Evolutionary conservation across 2,797 vertebrate species (phyloP).

Genomic region (Naso thynnoides): DNA sequence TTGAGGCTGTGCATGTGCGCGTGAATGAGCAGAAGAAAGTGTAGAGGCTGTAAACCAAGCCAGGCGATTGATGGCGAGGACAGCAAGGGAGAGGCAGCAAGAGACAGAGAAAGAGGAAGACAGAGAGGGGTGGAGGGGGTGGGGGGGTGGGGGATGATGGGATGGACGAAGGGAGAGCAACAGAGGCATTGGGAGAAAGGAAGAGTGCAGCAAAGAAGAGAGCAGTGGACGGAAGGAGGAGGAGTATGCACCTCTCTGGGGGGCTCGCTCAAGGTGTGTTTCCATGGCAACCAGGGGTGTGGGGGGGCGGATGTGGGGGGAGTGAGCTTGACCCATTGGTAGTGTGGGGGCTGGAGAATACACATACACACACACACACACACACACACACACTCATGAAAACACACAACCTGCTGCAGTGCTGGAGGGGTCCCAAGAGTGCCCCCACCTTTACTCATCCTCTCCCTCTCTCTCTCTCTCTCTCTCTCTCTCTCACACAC

Average conservation of each 20-base stretch:
- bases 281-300: slow-evolving; percentile 91
- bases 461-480: slow-evolving; percentile 52
- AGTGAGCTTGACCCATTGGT: slow-evolving; percentile 95
- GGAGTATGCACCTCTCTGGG: slow-evolving; percentile 89
- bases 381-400: slow-evolving; percentile 42
- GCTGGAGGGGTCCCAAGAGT: slow-evolving; percentile 87
- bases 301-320: slow-evolving; percentile 77
- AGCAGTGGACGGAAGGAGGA: slow-evolving; percentile 79
- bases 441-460: slow-evolving; percentile 82
- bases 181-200: slow-evolving; percentile 83
- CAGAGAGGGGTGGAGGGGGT: background rate
- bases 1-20: background rate
- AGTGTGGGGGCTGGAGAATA: slow-evolving; percentile 84
- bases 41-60: slow-evolving; percentile 70
- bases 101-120: slow-evolving; percentile 64
- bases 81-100: slow-evolving; percentile 81
- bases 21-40: slow-evolving; percentile 12
- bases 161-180: slow-evolving; percentile 78
- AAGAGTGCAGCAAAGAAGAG: slow-evolving; percentile 80
- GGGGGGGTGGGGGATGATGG: slow-evolving; percentile 68
- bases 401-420: slow-evolving; percentile 82
- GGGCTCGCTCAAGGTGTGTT: slow-evolving; percentile 97
- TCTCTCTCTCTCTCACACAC: slow-evolving; percentile 58
- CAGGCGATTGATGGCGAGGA: slow-evolving; percentile 90
- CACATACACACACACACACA: slow-evolving; percentile 59